Conservation (phyloP, 2,797 vertebrate genomes). For the Macropodus opercularis region DNA sequence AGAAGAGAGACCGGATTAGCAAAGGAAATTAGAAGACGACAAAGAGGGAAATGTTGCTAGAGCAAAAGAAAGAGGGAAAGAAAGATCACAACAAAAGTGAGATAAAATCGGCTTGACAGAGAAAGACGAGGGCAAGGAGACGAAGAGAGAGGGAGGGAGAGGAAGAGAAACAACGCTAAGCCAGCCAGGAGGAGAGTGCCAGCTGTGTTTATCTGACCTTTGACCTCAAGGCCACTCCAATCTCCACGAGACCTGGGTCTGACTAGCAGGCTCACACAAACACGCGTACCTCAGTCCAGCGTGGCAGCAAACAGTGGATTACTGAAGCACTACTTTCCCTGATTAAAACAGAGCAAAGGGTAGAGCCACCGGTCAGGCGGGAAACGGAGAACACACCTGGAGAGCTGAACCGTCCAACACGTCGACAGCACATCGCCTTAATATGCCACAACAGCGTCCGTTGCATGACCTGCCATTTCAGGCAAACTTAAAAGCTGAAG, state of each 20-base stretch:
- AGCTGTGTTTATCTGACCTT: conserved; percentile 87
- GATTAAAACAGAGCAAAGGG: conserved; percentile 70
- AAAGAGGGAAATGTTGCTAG: conserved; percentile 2
- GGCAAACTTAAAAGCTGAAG: no score
- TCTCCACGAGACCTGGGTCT: conserved; percentile 66
- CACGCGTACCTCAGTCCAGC: conserved; percentile 29
- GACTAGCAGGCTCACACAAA: conserved; percentile 44
- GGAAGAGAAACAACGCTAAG: conserved; percentile 48
- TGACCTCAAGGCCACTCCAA: conserved; percentile 73
- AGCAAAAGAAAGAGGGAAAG: conserved; percentile 14
- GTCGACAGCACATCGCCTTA: no score
- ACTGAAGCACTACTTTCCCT: conserved; percentile 64
- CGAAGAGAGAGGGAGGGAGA: conserved; percentile 24
- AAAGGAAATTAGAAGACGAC: conserved; percentile 6
- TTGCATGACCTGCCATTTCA: no score
- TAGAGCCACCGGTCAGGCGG: conserved; percentile 34
- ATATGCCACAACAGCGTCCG: no score
- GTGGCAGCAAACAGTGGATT: conserved; percentile 58
- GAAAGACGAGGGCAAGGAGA: conserved; percentile 39
- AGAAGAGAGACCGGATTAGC: conserved; percentile 11
- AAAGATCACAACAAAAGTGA: conserved; percentile 39
- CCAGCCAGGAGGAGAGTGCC: conserved; percentile 71
- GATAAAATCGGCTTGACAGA: conserved; percentile 39
- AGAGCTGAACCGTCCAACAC: conserved; percentile 15
- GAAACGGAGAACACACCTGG: conserved; percentile 54